Base-by-base conservation (phyloP, 2,888 invertebrate genomes). In the Parnassius apollo region DNA sequence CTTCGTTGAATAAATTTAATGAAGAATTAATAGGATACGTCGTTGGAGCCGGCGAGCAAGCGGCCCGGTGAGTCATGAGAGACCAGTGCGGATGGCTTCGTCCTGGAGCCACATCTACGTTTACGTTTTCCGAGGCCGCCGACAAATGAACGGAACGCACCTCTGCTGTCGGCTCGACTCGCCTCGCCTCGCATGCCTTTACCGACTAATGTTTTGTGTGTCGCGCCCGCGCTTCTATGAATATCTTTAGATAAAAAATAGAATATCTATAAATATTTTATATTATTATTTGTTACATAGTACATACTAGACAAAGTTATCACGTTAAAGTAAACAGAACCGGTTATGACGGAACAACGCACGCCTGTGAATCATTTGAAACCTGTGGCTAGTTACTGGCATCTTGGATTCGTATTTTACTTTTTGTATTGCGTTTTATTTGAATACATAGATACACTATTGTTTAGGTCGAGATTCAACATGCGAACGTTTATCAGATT, bases 21-120 rank as follows among this genome's bases (percentile, higher is more conserved):
- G 54, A 66, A 44, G 62, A 65, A 67, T 75, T 72, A 71, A 78
- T 69, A 74, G 73, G 76, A 74, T 73, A 67, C 68, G 69, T 67
- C 62, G 73, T 73, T 69, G 65, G 67, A 58, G 57, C 72, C 72
- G 76, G 75, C 74, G 72, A 74, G 76, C 70, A 75, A 78, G 76
- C 78, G 75, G 78, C 76, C 78, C 78, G 83, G 79, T 86, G 87
- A 87, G 81, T 86, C 86, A 87, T 74, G 69, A 70, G 62, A 69
- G 68, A 63, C 48, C 57, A 54, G 60, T 55, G 52, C 44, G 53
- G 53, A 52, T 55, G 68, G 73, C 73, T 68, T 72, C 77, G 82
- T 78, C 81, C 73, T 68, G 75, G 75, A 77, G 81, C 76, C 77
- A 73, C 78, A 76, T 75, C 78, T 76, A 75, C 72, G 76, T 81